A percentile compares a stretch with the other conserved stretches of the same genome.
These are phyloP conservation scores for Megalonaias nervosa DNA, from an alignment of 1,140 invertebrate genomes.

Conservation along the genomic window DNA sequence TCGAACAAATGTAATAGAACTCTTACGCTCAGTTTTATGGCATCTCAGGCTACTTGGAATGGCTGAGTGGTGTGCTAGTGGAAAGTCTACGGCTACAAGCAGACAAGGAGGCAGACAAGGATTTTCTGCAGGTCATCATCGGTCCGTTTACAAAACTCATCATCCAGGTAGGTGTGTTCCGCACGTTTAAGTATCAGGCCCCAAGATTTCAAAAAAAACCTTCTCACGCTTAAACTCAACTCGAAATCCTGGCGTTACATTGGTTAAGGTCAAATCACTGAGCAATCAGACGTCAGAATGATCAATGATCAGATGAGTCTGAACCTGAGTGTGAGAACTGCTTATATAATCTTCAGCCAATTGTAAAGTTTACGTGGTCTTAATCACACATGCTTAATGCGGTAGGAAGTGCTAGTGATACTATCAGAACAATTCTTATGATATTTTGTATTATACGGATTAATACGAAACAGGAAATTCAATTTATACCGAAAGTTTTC, in stretches of 20 bases:
- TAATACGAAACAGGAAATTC: neutral
- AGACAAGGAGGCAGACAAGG: conserved; percentile 40
- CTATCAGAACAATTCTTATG: neutral
- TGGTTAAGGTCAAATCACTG: too few relatives aligned
- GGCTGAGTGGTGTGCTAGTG: conserved; percentile 64
- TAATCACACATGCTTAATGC: neutral
- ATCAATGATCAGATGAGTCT: too few relatives aligned
- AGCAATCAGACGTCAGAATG: too few relatives aligned
- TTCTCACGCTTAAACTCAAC: too few relatives aligned
- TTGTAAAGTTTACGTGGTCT: neutral
- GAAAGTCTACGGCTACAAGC: conserved; percentile 45
- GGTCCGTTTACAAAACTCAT: conserved; percentile 72
- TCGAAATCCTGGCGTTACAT: too few relatives aligned
- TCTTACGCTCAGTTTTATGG: too few relatives aligned
- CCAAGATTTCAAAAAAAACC: too few relatives aligned
- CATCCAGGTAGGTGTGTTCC: conserved; percentile 64
- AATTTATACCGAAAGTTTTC: neutral
- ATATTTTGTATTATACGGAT: neutral
- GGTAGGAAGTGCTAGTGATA: neutral
- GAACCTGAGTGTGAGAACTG: too few relatives aligned
- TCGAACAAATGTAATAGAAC: too few relatives aligned
- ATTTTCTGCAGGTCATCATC: conserved; percentile 71
- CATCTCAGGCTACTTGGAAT: conserved; percentile 66
- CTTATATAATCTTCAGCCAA: too few relatives aligned
- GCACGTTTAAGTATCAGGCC: neutral